phyloP scores from a whole-genome alignment of 2,113 vertebrate genomes.

The Apodemus sylvaticus region DNA sequence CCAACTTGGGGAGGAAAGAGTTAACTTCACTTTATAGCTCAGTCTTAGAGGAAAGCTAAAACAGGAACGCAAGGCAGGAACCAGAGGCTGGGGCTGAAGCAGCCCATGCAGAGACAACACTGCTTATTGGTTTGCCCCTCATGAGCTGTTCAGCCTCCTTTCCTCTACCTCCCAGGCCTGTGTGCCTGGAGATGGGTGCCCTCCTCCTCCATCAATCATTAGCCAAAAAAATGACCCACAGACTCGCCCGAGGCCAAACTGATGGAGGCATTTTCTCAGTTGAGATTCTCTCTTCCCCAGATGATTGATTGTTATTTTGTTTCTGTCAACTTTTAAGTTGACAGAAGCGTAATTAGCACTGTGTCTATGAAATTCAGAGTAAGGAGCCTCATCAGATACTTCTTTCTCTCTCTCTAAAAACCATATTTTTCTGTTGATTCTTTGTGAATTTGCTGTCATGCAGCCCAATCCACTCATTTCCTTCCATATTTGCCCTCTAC shows the following conservation, averaged over 20 bases:
- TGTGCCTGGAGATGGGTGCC: too few species aligned
- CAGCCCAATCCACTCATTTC: neutral
- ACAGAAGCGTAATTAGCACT: neutral
- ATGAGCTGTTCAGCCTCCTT: neutral
- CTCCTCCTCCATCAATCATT: too few species aligned
- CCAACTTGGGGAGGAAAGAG: neutral
- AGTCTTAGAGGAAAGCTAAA: neutral
- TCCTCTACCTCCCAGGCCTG: neutral
- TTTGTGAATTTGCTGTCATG: neutral
- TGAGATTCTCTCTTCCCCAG: neutral
- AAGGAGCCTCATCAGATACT: neutral
- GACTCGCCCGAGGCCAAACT: neutral
- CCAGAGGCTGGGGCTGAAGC: neutral
- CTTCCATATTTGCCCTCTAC: neutral
- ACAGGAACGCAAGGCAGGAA: neutral
- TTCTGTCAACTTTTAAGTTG: neutral
- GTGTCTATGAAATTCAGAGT: neutral
- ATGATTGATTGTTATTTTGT: neutral
- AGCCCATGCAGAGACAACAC: neutral
- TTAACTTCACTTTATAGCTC: neutral
- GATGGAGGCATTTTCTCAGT: neutral
- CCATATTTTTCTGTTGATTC: neutral
- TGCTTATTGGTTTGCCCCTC: too few species aligned
- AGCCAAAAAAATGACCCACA: neutral
- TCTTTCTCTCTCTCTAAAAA: neutral